A percentile compares a stretch with the other conserved stretches of the same genome.
These are phyloP conservation scores for Eulemur coronatus DNA, from an alignment of 2,797 vertebrate genomes.

Conservation along the genomic window DNA sequence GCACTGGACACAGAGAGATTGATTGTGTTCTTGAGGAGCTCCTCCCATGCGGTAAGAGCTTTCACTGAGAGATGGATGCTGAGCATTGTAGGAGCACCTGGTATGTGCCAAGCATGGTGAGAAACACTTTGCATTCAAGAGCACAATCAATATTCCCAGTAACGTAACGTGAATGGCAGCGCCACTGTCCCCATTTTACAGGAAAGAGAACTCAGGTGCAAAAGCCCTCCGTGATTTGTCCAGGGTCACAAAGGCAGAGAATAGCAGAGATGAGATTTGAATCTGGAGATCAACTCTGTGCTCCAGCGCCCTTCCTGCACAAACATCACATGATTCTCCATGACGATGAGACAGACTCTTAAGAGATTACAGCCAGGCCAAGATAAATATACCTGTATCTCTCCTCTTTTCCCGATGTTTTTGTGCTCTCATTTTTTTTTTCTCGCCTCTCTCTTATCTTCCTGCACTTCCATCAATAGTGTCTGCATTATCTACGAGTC, in stretches of 20 bases:
- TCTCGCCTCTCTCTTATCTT: constrained; percentile 1
- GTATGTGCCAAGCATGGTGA: not conserved
- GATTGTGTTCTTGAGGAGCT: not conserved
- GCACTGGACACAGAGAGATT: not conserved
- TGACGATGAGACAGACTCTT: not conserved
- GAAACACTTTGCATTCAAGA: not conserved
- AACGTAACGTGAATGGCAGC: not conserved
- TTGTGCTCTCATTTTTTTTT: not conserved
- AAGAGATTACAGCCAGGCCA: not conserved
- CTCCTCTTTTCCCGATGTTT: not conserved
- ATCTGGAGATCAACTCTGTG: not conserved
- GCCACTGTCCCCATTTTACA: not conserved
- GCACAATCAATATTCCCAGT: not conserved
- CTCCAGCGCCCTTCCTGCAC: not conserved
- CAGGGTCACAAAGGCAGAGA: constrained; percentile 22
- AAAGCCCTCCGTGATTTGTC: not conserved
- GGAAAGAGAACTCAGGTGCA: not conserved
- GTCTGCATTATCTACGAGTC: not conserved
- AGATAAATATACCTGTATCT: constrained; percentile 3
- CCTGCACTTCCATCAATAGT: constrained; percentile 19
- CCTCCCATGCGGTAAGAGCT: not conserved
- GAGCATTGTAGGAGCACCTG: not conserved
- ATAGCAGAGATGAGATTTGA: not conserved
- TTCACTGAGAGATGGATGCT: not conserved
- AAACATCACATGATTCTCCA: not conserved